Evolutionary conservation across 92 coral and sea anemone species (phyloP), one percentile per base, ranked within the genome.

Genomic region (Virgularia gustaviana): DNA sequence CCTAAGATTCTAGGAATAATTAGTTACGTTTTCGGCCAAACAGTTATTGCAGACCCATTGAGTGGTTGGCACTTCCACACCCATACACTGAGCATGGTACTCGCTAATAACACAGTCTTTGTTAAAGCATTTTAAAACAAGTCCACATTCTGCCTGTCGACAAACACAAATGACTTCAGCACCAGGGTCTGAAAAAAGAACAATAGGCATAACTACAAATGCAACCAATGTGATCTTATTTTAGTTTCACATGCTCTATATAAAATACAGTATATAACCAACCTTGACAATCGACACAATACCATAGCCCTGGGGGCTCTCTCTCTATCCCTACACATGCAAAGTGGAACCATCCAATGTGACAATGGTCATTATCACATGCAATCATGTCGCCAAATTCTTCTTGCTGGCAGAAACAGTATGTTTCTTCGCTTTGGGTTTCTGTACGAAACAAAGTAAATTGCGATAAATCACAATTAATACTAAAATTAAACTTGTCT

Each of bases 381-480:
- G 73, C 73, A 36, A 65, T 36, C 73, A 65, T 65, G 16, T 65
- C 33, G 0, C 73, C 73, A 36, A 13, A 38, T 38, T 65, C 56
- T 37, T 3, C 63, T 1, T 41, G 19, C 34, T 41, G 53, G 29
- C 73, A 65, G 2, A 41, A 0, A 29, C 73, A 65, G 53, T 32
- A 52, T 31, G 61, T 44, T 68, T 15, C 75, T 22, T 68, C 36
- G 19, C 75, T 68, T 43, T 41, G 62, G 58, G 8, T 68, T 68
- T 38, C 76, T 70, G 34, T 35, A 27, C 25, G 42, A 62, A 62
- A 62, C 49, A 62, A 36, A 62, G 3, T 24, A 54, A 54, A 54
- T 54, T 54, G 60, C 10, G 30, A 54, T 32, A 62, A 30, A 35
- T 62, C 12, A 16, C 7, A 47, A 47, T 4, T 47, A 15, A 15